phyloP scores from a whole-genome alignment of 1,140 invertebrate species.

The Heterodera carotae region DNA sequence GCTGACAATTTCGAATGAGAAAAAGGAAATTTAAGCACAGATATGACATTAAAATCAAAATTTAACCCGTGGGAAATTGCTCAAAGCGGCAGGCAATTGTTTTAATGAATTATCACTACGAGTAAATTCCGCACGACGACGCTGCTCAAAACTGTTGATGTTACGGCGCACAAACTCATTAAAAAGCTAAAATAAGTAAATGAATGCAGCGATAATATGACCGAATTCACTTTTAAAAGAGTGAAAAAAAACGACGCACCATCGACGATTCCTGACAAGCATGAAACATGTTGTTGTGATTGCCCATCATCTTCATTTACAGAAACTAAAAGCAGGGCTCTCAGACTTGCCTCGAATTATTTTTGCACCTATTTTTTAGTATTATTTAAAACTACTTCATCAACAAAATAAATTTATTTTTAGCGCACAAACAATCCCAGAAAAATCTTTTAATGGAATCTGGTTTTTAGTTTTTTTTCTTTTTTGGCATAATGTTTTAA shows the following conservation, averaged over 20 bases:
- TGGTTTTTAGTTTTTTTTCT: too few relatives aligned
- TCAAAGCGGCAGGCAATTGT: slow-evolving; percentile 17
- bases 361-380: too few relatives aligned
- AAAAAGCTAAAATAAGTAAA: slow-evolving; percentile 30
- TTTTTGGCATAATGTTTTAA: too few relatives aligned
- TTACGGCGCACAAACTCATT: slow-evolving; percentile 33
- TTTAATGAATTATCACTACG: slow-evolving; percentile 22
- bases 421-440: too few relatives aligned
- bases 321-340: too few relatives aligned
- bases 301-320: background rate
- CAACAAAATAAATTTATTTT: too few relatives aligned
- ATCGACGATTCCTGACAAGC: slow-evolving; percentile 19
- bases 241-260: background rate
- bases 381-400: too few relatives aligned
- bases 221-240: background rate
- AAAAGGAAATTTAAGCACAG: too few relatives aligned
- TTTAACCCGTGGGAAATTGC: slow-evolving; percentile 17
- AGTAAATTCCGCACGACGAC: slow-evolving; percentile 26
- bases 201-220: background rate
- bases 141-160: slow-evolving; percentile 36
- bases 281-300: slow-evolving; percentile 31
- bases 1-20: too few relatives aligned
- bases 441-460: too few relatives aligned
- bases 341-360: too few relatives aligned
- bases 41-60: background rate